Evolutionary conservation across 2,888 invertebrate species (phyloP).

Genomic region (Liopterus haemorrhoidalis): DNA sequence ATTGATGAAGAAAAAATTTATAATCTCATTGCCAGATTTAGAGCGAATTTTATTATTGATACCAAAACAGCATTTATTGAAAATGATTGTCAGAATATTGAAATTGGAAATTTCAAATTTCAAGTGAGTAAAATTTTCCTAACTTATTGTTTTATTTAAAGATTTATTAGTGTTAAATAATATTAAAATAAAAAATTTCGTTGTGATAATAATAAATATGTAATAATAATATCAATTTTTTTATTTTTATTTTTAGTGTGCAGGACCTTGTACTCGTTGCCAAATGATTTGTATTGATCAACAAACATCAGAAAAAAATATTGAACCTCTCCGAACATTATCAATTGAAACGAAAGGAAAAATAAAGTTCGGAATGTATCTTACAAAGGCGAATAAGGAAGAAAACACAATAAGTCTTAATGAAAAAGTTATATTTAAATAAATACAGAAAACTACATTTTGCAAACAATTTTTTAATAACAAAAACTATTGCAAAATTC

Average conservation of each 20-base stretch:
- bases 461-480: background rate
- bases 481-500: no score
- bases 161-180: background rate
- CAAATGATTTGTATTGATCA: conserved; percentile 96
- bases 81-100: conserved; percentile 60
- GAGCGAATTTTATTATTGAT: conserved; percentile 83
- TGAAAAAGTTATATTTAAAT: conserved; percentile 16
- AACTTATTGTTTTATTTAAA: conserved; percentile 11
- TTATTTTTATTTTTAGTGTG: conserved; percentile 52
- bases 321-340: conserved; percentile 71
- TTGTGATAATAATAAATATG: conserved; percentile 1
- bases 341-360: conserved; percentile 69
- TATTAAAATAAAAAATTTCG: background rate
- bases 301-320: conserved; percentile 68
- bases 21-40: conserved; percentile 69
- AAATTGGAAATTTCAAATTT: conserved; percentile 60
- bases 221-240: background rate
- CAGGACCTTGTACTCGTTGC: conserved; percentile 81
- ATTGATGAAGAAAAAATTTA: conserved; percentile 50
- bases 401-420: conserved; percentile 5
- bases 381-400: conserved; percentile 4
- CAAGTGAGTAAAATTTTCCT: conserved; percentile 48
- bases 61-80: conserved; percentile 71
- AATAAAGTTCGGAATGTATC: conserved; percentile 74
- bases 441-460: background rate